A percentile compares a stretch with the other conserved stretches of the same genome.
Evolutionary conservation across 2,888 invertebrate genomes (phyloP).

Genomic region (Rhingia rostrata): DNA sequence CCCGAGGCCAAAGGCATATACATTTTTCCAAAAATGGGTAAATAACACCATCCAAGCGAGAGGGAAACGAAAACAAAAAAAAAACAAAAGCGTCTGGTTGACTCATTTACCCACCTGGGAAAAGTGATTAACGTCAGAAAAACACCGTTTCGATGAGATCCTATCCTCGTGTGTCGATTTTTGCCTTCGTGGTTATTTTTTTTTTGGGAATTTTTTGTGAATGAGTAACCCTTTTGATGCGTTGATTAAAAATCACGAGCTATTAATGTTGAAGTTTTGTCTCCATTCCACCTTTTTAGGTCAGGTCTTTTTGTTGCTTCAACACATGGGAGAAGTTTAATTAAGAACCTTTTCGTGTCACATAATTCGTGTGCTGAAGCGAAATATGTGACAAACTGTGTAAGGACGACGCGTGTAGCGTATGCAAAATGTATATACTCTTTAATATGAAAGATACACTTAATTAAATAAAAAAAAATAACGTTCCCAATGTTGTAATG

Average conservation of each 20-base stretch:
- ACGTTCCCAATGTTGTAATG: background rate
- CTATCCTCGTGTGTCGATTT: conserved; percentile 15
- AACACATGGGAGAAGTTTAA: conserved; percentile 49
- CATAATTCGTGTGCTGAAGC: conserved; percentile 39
- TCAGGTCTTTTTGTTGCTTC: background rate
- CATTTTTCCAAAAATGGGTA: conserved; percentile 43
- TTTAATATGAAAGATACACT: conserved; percentile 33
- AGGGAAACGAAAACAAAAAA: conserved; percentile 1
- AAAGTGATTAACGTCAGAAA: conserved; percentile 56
- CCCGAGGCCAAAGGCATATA: conserved; percentile 9
- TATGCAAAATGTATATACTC: conserved; percentile 26
- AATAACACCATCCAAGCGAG: conserved; percentile 13
- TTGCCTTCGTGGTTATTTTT: conserved; percentile 17
- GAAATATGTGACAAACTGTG: conserved; percentile 8
- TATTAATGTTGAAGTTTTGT: conserved; percentile 26
- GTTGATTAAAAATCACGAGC: conserved; percentile 52
- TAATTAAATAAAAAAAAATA: conserved; percentile 41
- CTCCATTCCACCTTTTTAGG: conserved; percentile 6
- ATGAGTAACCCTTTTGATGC: conserved; percentile 52
- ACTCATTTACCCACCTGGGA: conserved; percentile 52
- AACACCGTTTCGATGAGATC: conserved; percentile 30
- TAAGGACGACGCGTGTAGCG: background rate
- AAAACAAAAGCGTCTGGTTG: conserved; percentile 59
- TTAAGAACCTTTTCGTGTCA: conserved; percentile 42
- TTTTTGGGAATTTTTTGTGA: conserved; percentile 7